Conservation (phyloP, 2,113 vertebrate genomes). For the Rhynchopsitta pachyrhyncha region DNA sequence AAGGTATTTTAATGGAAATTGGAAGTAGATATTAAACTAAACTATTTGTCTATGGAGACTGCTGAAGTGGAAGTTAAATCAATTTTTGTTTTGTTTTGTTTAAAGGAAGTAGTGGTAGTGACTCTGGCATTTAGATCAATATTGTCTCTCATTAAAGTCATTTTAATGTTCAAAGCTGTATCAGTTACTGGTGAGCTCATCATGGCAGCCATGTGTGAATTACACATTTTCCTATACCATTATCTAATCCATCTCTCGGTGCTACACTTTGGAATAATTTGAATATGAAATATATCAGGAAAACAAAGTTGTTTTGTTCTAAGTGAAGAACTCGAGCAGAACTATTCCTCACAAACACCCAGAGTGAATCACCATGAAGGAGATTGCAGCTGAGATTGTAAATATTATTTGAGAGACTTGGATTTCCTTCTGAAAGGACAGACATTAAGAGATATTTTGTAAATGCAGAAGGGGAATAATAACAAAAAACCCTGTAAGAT, state of each 20-base stretch:
- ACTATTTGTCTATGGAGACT: background rate
- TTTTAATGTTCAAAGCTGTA: background rate
- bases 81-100: background rate
- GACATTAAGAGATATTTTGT: background rate
- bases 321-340: background rate
- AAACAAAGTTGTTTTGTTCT: slow-evolving; percentile 30
- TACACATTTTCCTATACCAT: background rate
- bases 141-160: background rate
- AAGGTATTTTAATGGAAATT: slow-evolving; percentile 11
- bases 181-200: background rate
- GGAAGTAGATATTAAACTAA: background rate
- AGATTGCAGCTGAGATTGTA: slow-evolving; percentile 20
- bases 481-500: background rate
- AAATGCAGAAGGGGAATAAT: background rate
- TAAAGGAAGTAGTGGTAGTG: background rate
- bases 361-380: background rate
- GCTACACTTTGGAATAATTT: background rate
- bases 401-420: slow-evolving; percentile 24
- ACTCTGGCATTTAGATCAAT: background rate
- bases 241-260: background rate
- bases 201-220: background rate
- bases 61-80: background rate
- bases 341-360: slow-evolving; percentile 6
- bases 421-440: slow-evolving; percentile 23
- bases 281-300: slow-evolving; percentile 22